Evolutionary conservation across 2,888 invertebrate genomes (phyloP).

Genomic region (Pollenia labialis): DNA sequence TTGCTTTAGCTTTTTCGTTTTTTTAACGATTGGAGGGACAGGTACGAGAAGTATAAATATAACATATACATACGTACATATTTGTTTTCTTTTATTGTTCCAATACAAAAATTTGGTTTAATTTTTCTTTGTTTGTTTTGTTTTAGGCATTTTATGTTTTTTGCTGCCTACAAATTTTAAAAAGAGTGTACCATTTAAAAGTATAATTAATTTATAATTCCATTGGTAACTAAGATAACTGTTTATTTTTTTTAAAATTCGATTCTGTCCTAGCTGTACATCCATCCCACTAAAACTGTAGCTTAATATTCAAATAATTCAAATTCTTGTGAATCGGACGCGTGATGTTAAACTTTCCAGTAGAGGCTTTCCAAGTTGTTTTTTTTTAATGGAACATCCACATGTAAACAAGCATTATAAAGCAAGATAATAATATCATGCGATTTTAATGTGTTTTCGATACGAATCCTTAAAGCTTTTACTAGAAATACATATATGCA

Average conservation of each 20-base stretch:
- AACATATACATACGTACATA: not conserved
- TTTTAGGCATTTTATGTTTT: slow-evolving; percentile 51
- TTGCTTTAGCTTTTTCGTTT: slow-evolving; percentile 40
- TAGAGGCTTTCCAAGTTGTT: too few relatives aligned
- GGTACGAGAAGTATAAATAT: not conserved
- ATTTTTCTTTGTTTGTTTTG: slow-evolving; percentile 60
- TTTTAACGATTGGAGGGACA: slow-evolving; percentile 12
- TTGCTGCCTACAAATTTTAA: slow-evolving; percentile 54
- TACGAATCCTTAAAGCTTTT: too few relatives aligned
- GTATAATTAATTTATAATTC: slow-evolving; percentile 6
- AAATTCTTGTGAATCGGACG: too few relatives aligned
- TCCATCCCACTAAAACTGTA: too few relatives aligned
- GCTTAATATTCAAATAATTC: too few relatives aligned
- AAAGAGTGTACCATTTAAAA: not conserved
- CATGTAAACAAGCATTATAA: too few relatives aligned
- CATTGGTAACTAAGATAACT: slow-evolving; percentile 1
- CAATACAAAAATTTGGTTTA: slow-evolving; percentile 46
- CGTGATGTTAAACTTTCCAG: too few relatives aligned
- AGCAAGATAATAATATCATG: too few relatives aligned
- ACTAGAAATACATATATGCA: too few relatives aligned
- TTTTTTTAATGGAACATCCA: too few relatives aligned
- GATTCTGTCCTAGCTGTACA: too few relatives aligned
- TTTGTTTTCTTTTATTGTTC: slow-evolving; percentile 16
- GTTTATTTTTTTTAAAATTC: not conserved
- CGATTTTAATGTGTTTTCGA: too few relatives aligned